Percentiles rank a stretch among this genome's conserved stretches.
phyloP scores from a whole-genome alignment of 2,888 invertebrate genomes.

The Malthinus seriepunctatus region DNA sequence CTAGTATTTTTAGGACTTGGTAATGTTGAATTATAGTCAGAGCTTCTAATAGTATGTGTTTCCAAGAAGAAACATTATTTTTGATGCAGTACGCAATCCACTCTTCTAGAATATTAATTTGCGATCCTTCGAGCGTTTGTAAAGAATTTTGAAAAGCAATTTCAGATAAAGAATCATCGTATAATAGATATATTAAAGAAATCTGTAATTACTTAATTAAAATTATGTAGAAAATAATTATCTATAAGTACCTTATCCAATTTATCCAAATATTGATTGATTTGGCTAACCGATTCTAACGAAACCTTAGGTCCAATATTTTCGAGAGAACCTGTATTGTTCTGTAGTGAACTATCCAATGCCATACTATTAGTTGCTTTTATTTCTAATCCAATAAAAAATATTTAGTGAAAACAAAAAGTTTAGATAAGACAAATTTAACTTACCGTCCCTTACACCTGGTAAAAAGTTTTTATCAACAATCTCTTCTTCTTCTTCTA shows the following conservation, averaged over 20 bases:
- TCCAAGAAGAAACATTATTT: conserved; percentile 53
- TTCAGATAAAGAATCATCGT: conserved; percentile 35
- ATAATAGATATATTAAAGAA: conserved; percentile 48
- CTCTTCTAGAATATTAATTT: conserved; percentile 38
- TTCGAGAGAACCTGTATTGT: too few species aligned
- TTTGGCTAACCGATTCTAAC: conserved; percentile 46
- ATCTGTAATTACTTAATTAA: conserved; percentile 34
- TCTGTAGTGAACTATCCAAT: too few species aligned
- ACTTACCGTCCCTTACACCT: too few species aligned
- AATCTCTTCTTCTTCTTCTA: background rate
- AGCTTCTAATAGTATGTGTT: conserved; percentile 57
- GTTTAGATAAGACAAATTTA: background rate
- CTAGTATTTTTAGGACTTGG: conserved; percentile 51
- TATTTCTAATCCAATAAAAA: too few species aligned
- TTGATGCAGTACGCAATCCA: conserved; percentile 37
- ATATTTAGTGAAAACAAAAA: background rate
- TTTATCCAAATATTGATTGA: conserved; percentile 55
- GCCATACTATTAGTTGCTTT: too few species aligned
- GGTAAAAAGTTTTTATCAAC: background rate
- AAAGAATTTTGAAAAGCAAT: conserved; percentile 35
- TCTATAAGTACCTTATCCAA: conserved; percentile 53
- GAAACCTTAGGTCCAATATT: too few species aligned
- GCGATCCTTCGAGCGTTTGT: conserved; percentile 29
- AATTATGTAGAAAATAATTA: background rate
- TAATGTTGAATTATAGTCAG: conserved; percentile 57